Percentiles rank a stretch among this genome's conserved stretches.
These are phyloP conservation scores for Eilema depressum DNA, from an alignment of 2,888 invertebrate genomes.

Conservation along the genomic window DNA sequence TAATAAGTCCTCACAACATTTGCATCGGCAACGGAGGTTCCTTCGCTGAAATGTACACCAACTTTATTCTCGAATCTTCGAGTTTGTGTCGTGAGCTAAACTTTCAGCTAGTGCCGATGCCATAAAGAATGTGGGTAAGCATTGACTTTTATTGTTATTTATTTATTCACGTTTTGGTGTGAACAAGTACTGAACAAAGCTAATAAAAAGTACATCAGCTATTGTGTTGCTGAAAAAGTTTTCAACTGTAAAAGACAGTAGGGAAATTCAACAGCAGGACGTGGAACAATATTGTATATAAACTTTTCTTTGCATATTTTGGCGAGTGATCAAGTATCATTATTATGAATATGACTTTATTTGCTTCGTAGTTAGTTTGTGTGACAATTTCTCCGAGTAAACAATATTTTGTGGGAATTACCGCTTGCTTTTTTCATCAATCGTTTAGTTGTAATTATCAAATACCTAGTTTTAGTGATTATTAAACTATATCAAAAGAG, in stretches of 20 bases:
- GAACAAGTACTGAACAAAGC: conserved; percentile 39
- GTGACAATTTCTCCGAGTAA: too few relatives aligned
- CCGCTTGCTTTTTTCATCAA: too few relatives aligned
- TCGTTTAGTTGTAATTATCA: too few relatives aligned
- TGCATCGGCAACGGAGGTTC: conserved; percentile 69
- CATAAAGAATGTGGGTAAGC: conserved; percentile 44
- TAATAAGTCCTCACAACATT: conserved; percentile 83
- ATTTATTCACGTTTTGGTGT: conserved; percentile 39
- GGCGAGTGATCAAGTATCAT: conserved; percentile 10
- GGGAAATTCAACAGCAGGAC: conserved; percentile 29
- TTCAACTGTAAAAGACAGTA: conserved; percentile 34
- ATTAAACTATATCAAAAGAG: too few relatives aligned
- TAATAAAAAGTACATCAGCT: conserved; percentile 42
- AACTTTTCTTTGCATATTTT: conserved; percentile 10
- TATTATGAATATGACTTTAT: not conserved
- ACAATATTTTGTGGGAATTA: too few relatives aligned
- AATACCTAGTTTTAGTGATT: too few relatives aligned
- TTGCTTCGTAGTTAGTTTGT: too few relatives aligned
- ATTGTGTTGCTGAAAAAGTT: conserved; percentile 44
- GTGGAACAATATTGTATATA: conserved; percentile 7
- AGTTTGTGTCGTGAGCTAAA: conserved; percentile 49
- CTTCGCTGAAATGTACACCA: conserved; percentile 69
- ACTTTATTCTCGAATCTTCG: conserved; percentile 60
- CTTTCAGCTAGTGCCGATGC: conserved; percentile 42
- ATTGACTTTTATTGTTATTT: conserved; percentile 43